Evolutionary conservation across 2,113 vertebrate genomes (phyloP).

Genomic region (Bubo blakistoni): DNA sequence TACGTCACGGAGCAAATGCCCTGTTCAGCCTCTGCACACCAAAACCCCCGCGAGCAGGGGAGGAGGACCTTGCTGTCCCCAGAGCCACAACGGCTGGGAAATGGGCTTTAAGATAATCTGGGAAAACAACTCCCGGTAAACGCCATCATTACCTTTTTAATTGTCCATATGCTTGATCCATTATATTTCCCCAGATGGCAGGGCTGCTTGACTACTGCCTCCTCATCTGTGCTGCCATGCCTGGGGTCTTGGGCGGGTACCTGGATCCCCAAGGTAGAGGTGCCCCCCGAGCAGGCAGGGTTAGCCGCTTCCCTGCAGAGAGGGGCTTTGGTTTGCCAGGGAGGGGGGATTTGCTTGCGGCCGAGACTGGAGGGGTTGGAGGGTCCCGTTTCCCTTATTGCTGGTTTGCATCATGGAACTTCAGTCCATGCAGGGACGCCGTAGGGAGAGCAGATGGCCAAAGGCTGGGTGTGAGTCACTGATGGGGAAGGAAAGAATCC

Average conservation of each 20-base stretch:
- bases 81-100: rapidly evolving
- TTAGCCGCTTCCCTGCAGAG: rapidly evolving
- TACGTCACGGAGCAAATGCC: rapidly evolving
- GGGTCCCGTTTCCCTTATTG: rapidly evolving
- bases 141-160: background rate
- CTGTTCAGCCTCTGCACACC: background rate
- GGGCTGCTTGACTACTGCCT: background rate
- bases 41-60: background rate
- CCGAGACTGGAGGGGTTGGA: background rate
- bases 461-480: background rate
- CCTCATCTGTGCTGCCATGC: background rate
- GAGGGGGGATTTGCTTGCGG: background rate
- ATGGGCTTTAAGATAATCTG: background rate
- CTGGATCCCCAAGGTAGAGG: background rate
- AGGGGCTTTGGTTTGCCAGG: background rate
- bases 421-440: background rate
- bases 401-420: too few species aligned
- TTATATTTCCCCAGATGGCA: slow-evolving; percentile 13
- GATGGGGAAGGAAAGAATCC: background rate
- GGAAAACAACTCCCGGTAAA: background rate
- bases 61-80: background rate
- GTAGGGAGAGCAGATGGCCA: background rate
- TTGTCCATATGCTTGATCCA: slow-evolving; percentile 4
- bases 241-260: background rate
- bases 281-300: background rate